Base-by-base conservation (phyloP, 2,797 vertebrate genomes). In the Mastacembelus armatus region DNA sequence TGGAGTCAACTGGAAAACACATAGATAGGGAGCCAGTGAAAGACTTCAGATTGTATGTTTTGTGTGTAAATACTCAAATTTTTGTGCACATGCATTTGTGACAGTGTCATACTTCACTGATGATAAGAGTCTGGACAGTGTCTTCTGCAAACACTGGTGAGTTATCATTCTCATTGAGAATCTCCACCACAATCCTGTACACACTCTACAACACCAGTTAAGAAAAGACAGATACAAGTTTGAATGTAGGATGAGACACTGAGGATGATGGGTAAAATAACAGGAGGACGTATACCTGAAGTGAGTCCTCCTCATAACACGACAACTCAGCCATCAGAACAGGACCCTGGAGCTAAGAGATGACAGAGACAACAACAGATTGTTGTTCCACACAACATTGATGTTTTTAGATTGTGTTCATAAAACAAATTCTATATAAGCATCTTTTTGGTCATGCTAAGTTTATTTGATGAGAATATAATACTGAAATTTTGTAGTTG, bases 141-240 rank as follows among this genome's bases (percentile, higher is more conserved):
- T 89, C 76, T 32, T 93, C 90, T 35, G 82, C 72, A 83, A 96
- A 95, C 48, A 66, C 64, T 1, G 93, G 94, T 12, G 18, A 72
- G 81, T 96, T 95, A 75, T 95, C 95, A 0, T 95, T 95, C 80
- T 94, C 94, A 4, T 95, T 93, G 61, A 95, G 83, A 71, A 96
- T 90, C 85, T 96, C 94, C 73, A 95, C 94, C 32, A 95, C 80
- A 62, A 97, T 78, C 32, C 93, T 90, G 85, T 94, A 94, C 66
- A 90, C 87, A 60, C 68, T 87, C 93, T 94, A 39, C 14, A 71
- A 78, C 21, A 73, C 38, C 44, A 79, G n/a, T 2, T 66, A 45
- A 50, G 66, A 18, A 66, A 14, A 42, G 0, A 22, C 18, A 66
- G 7, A 45, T n/a, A 7, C 4, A 44, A 5, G n/a, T 68, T 50